A percentile compares a stretch with the other conserved stretches of the same genome.
Conservation (phyloP, 2,113 vertebrate genomes). For the Panthera leo region DNA sequence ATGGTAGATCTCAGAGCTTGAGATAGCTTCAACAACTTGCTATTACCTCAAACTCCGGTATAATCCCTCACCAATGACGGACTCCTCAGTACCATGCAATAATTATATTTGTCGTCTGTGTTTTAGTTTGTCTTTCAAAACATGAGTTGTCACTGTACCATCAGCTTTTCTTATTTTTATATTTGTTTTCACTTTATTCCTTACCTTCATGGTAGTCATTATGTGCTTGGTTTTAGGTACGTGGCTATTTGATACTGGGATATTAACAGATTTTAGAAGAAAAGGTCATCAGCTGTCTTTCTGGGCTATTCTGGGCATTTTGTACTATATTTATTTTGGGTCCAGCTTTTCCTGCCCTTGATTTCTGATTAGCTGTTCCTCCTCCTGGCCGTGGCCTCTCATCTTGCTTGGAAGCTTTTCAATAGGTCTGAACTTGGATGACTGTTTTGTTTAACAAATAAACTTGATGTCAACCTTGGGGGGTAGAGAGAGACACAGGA, state of each 20-base stretch:
- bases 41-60: not conserved
- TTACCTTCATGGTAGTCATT: not conserved
- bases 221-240: not conserved
- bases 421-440: not conserved
- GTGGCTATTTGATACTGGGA: not conserved
- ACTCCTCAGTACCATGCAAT: not conserved
- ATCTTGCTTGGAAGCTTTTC: constrained; percentile 54
- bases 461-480: not conserved
- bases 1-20: not conserved
- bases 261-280: constrained; percentile 38
- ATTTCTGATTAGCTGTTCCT: constrained; percentile 29
- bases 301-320: constrained; percentile 61
- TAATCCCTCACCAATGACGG: not conserved
- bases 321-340: constrained; percentile 62
- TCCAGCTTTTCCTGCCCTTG: constrained; percentile 24
- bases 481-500: not conserved
- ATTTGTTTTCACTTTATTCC: not conserved
- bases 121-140: not conserved
- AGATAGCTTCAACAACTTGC: not conserved
- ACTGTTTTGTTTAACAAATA: constrained; percentile 21
- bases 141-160: not conserved
- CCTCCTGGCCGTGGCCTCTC: not conserved
- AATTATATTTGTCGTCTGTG: not conserved
- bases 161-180: not conserved
- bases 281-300: constrained; percentile 62